Conservation (phyloP, 1,140 invertebrate genomes). For the Drosophila auraria region DNA sequence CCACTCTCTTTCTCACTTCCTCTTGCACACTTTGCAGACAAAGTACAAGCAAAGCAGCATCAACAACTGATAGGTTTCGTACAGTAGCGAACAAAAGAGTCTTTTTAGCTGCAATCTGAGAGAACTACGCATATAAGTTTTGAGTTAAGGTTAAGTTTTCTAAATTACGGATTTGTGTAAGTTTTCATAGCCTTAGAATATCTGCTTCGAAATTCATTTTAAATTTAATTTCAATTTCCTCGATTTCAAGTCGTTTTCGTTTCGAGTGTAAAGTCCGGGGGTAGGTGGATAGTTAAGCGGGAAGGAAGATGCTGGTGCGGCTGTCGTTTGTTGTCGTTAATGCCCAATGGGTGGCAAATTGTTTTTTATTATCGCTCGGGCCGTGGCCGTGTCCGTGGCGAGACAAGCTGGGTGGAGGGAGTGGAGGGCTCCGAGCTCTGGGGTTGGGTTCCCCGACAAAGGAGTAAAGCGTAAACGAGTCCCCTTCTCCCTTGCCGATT, state of each 20-base stretch:
- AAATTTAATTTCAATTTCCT: not conserved
- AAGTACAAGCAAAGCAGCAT: too few species aligned
- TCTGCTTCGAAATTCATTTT: not conserved
- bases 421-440: constrained; percentile 6
- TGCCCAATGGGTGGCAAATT: constrained; percentile 85
- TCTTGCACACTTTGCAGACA: too few species aligned
- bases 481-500: constrained; percentile 56
- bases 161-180: not conserved
- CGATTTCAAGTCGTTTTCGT: not conserved
- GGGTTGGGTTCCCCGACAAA: constrained; percentile 40
- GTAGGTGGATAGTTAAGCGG: constrained; percentile 8
- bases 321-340: constrained; percentile 82
- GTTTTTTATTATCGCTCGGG: constrained; percentile 81
- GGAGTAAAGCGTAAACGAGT: constrained; percentile 59
- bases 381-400: constrained; percentile 41
- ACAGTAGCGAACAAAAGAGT: too few species aligned
- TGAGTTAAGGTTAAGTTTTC: not conserved
- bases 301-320: constrained; percentile 47
- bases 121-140: too few species aligned
- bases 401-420: constrained; percentile 26
- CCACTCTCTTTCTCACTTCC: too few species aligned
- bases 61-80: too few species aligned
- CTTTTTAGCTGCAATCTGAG: too few species aligned
- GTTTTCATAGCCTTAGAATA: not conserved
- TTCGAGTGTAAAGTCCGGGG: constrained; percentile 2